Conservation (phyloP, 2,113 vertebrate genomes). For the Macheiramphus alcinus region DNA sequence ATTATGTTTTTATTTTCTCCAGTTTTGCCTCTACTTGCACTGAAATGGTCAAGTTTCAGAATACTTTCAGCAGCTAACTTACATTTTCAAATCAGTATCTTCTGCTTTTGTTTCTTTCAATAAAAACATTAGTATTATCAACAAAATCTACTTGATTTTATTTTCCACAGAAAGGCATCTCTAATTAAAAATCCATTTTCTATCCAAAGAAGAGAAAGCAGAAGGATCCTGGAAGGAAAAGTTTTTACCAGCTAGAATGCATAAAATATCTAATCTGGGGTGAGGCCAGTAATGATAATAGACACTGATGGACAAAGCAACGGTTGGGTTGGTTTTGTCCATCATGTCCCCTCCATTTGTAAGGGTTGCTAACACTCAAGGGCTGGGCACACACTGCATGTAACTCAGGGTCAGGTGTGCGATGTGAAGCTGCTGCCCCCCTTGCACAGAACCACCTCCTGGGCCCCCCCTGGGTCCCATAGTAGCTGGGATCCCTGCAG, state of each 20-base stretch:
- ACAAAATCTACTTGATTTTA: neutral
- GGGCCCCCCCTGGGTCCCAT: fast-evolving
- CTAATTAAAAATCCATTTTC: neutral
- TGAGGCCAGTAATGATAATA: neutral
- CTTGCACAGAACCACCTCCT: neutral
- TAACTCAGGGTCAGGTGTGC: neutral
- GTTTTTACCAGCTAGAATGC: neutral
- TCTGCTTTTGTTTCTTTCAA: neutral
- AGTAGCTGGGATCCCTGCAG: neutral
- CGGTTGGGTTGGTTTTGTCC: neutral
- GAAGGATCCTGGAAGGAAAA: neutral
- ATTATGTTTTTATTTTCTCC: neutral
- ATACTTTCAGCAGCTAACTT: neutral
- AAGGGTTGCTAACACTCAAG: neutral
- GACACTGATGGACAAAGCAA: neutral
- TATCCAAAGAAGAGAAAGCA: neutral
- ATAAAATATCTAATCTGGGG: neutral
- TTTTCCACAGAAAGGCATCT: neutral
- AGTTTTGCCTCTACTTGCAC: neutral
- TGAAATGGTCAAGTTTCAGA: neutral
- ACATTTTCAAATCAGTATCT: neutral
- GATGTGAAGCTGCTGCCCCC: fast-evolving
- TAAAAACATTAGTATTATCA: neutral
- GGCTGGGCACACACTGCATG: neutral
- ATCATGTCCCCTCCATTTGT: fast-evolving